Evolutionary conservation across 2,888 invertebrate species (phyloP).

Genomic region (Merodon equestris): DNA sequence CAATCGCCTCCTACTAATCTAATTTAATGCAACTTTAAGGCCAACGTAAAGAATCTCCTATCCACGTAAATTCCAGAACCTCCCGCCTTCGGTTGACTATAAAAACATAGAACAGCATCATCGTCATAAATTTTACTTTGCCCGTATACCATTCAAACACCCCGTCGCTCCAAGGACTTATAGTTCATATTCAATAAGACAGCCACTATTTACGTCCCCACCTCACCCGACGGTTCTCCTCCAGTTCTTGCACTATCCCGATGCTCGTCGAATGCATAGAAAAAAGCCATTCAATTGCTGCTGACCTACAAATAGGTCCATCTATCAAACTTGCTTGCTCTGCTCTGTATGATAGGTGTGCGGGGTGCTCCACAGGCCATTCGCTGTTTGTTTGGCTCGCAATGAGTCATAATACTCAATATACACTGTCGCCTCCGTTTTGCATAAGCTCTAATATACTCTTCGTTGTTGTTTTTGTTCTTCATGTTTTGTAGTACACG

Average conservation of each 20-base stretch:
- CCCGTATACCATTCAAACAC: conserved; percentile 30
- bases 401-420: conserved; percentile 45
- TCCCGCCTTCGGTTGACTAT: conserved; percentile 31
- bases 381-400: background rate
- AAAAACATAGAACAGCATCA: conserved; percentile 54
- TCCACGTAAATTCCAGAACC: conserved; percentile 40
- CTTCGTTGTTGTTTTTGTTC: conserved; percentile 21
- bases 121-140: conserved; percentile 51
- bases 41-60: background rate
- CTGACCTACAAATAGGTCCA: conserved; percentile 65
- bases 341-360: conserved; percentile 45
- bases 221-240: background rate
- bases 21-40: no score
- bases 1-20: no score
- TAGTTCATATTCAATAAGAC: conserved; percentile 59
- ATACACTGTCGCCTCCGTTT: conserved; percentile 13
- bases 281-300: conserved; percentile 56
- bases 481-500: conserved; percentile 39
- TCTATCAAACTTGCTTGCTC: conserved; percentile 39
- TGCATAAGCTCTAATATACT: background rate
- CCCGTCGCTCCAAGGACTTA: conserved; percentile 36
- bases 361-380: background rate
- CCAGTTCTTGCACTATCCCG: no score
- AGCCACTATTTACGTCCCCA: background rate
- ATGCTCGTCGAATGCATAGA: conserved; percentile 20